Evolutionary conservation across 2,113 vertebrate genomes (phyloP), one percentile per base, ranked within the genome.

Genomic region (Oxygymnocypris stewartii): DNA sequence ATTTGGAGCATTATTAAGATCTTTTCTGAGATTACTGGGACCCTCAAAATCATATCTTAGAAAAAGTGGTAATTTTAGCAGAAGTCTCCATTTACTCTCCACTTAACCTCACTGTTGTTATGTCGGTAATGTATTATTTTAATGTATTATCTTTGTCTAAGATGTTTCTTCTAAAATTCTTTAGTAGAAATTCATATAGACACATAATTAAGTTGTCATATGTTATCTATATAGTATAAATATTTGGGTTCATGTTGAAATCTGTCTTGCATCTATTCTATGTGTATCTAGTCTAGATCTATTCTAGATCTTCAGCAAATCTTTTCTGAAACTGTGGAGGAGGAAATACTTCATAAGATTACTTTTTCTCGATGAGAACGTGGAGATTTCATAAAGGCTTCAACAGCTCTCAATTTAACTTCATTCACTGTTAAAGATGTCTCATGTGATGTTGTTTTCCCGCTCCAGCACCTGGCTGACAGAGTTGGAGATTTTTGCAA

Each of bases 401-500:
- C 3, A 20, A 20, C 2, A 20, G 35, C 18, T 23, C 18, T 73
- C 5, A 2, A 40, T 71, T 40, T 23, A 37, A 40, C 69, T 37
- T 71, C 16, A 23, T 23, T 2, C 20, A 16, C 12, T 78, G 28
- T 54, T 35, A 6, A 77, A 14, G 47, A 20, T 31, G 0, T 77
- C 71, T 31, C 25, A 6, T 44, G 44, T 28, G 51, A n/a, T 8
- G 4, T 6, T 61, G 4, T n/a, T 11, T 59, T 83, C 8, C 91
- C 69, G 87, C 94, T 92, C 85, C 93, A 99, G 98, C 97, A 99
- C n/a, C 90, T 99, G 98, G 98, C 91, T 99, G 93, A 98, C 97
- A 1, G 98, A 99, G 93, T 93, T 99, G 88, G 98, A 99, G 93
- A 99, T 99, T 93, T 99, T 99, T 20, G 97, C 98, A 42, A 97